phyloP scores from a whole-genome alignment of 2,888 invertebrate genomes.

The Callimorpha dominula region DNA sequence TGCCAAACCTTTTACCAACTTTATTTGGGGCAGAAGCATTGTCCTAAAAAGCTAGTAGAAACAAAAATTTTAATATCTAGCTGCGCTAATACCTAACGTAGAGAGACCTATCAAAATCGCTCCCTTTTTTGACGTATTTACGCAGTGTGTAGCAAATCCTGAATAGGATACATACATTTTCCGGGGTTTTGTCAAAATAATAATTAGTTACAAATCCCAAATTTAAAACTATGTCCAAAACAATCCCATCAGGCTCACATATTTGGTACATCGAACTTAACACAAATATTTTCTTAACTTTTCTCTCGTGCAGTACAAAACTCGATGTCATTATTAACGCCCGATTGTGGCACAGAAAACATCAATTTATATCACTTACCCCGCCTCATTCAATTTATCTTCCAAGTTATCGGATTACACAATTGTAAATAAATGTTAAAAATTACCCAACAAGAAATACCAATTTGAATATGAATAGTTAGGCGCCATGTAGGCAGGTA shows the following conservation, averaged over 20 bases:
- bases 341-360: conserved; percentile 58
- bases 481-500: conserved; percentile 85
- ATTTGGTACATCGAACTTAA: no score
- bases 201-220: no score
- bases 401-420: conserved; percentile 74
- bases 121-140: no score
- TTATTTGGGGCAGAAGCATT: neutral
- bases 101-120: no score
- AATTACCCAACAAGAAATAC: conserved; percentile 81
- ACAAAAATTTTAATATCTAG: neutral
- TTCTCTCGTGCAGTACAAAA: conserved; percentile 19
- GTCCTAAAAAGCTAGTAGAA: neutral
- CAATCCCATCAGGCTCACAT: no score
- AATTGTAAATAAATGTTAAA: conserved; percentile 82
- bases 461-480: conserved; percentile 85
- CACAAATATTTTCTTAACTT: no score
- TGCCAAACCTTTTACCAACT: no score
- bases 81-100: no score
- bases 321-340: conserved; percentile 62
- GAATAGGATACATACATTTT: no score
- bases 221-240: no score
- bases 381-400: conserved; percentile 70
- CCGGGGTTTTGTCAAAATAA: no score
- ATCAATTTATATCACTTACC: conserved; percentile 73
- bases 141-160: no score